phyloP scores from a whole-genome alignment of 2,113 vertebrate species.

The Pterocles orientalis region DNA sequence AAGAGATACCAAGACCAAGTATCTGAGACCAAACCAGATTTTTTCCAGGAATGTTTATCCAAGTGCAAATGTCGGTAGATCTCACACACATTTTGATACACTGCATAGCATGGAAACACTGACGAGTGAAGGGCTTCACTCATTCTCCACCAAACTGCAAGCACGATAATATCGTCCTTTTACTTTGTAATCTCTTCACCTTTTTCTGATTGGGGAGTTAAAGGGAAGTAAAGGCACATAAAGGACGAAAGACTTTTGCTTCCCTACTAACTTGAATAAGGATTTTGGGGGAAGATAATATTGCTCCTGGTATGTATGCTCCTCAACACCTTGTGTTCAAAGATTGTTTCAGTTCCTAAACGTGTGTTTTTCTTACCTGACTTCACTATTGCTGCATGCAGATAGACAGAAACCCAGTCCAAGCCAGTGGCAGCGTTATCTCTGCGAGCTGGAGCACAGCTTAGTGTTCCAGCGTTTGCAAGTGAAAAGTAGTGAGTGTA shows the following conservation, averaged over 20 bases:
- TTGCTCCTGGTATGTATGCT: rapidly evolving
- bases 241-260: not conserved
- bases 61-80: not conserved
- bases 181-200: not conserved
- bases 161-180: not conserved
- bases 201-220: not conserved
- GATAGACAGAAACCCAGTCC: not conserved
- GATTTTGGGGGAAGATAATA: not conserved
- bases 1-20: not conserved
- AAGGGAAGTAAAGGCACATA: not conserved
- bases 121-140: not conserved
- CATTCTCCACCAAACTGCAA: not conserved
- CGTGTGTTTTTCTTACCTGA: not conserved
- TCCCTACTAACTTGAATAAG: not conserved
- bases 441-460: not conserved
- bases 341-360: not conserved
- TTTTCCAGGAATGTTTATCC: not conserved
- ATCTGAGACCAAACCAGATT: not conserved
- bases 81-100: not conserved
- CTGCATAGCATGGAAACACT: not conserved
- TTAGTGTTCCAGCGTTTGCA: not conserved
- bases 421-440: not conserved
- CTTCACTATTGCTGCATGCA: not conserved
- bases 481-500: not conserved
- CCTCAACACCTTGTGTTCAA: not conserved